Evolutionary conservation across 2,113 vertebrate species (phyloP), one percentile per base, ranked within the genome.

Genomic region (Perca schrenkii): DNA sequence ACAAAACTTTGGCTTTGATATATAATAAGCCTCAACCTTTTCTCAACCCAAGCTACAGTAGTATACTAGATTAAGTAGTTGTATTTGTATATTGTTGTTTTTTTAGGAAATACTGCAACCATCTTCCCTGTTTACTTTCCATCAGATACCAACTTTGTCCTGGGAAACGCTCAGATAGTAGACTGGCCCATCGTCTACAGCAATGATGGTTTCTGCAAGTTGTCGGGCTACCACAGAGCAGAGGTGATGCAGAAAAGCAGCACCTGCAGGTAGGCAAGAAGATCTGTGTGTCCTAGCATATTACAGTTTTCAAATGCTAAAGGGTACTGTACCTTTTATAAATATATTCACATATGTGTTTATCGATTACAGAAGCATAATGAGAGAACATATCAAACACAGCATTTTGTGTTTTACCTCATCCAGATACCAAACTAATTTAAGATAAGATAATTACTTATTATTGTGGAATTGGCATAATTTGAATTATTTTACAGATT

Each of bases 201-300:
- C 96, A 99, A 99, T 4, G 98, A 99, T 87, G 98, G 98, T 88
- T 99, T 99, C 95, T 99, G 98, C 96, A 99, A 99, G 93, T 89
- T 99, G 74, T 99, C 98, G 50, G 98, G 98, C 81, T 99, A 99
- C 90, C 98, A 99, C 95, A 95, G 98, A 93, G 98, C 98, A 4
- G 98, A 99, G 93, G 98, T 99, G 95, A 99, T 99, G 98, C 98
- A 99, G 91, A 99, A 98, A 90, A 99, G 98, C 96, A 99, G 98
- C 93, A 98, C 98, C 86, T 99, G 98, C 98, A 99, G 98, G 98
- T 99, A 98, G 88, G 92, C 64, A 8, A 40, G 6, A 46, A 2
- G 17, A 40, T 62, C 57, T 8, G 12, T 16, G 22, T 22, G 6
- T 22, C 7, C 43, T 46, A 54, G 17, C 17, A n/a, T 34, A 43